Percentiles rank a stretch among this genome's conserved stretches.
These are phyloP conservation scores for Centropyge bicolor DNA, from an alignment of 2,797 vertebrate species.

Conservation along the genomic window DNA sequence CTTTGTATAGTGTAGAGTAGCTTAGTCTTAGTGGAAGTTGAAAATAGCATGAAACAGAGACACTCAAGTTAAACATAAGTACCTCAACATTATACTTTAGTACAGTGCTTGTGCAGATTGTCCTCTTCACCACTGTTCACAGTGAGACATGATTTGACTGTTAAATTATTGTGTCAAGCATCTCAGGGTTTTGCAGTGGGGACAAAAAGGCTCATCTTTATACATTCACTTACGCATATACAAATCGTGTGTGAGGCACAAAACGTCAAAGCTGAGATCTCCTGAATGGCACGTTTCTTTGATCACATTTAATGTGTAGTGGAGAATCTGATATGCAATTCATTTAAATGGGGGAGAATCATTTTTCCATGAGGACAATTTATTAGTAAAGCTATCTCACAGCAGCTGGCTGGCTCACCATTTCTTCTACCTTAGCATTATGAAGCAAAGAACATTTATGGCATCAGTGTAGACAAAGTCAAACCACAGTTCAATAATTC, in stretches of 20 bases:
- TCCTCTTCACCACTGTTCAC: background rate
- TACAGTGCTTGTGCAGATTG: background rate
- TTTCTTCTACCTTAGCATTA: slow-evolving; percentile 28
- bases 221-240: background rate
- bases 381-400: slow-evolving; percentile 54
- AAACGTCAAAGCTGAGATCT: background rate
- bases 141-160: background rate
- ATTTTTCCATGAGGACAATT: slow-evolving; percentile 20
- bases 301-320: background rate
- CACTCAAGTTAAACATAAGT: background rate
- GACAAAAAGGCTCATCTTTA: background rate
- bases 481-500: slow-evolving; percentile 21
- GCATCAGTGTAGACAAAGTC: slow-evolving; percentile 24
- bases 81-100: background rate
- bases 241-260: slow-evolving; percentile 6
- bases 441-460: slow-evolving; percentile 40
- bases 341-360: background rate
- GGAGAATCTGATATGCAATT: background rate
- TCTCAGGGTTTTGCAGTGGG: background rate
- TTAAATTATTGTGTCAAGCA: background rate
- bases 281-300: background rate
- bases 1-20: background rate
- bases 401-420: slow-evolving; percentile 27
- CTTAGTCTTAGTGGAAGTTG: background rate
- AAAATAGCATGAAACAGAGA: background rate